Base-by-base conservation (phyloP, 1,140 invertebrate species). In the Sitobion miscanthi region DNA sequence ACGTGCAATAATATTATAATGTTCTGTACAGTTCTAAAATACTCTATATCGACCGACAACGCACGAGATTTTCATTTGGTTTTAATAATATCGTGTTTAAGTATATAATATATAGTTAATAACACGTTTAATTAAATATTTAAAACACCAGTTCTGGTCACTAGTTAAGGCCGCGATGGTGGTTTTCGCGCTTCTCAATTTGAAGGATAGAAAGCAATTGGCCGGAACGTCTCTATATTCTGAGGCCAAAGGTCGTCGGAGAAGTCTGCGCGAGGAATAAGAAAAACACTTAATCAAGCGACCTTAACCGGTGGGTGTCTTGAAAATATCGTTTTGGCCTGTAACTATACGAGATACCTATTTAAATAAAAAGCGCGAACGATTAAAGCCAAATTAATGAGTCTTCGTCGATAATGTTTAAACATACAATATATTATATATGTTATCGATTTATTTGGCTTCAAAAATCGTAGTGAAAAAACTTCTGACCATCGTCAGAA, bases 101-200 rank as follows among this genome's bases (percentile, higher is more conserved):
- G 20, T 52, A 0, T 52, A 11, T 49, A 49, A 49, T 9, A 69
- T 77, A 14, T 1, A 77, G 62, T 77, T 77, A 1, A 52, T 52
- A 52, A 52, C 49, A 17, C n/a, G 30, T 35, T 77, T 17, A 77
- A 77, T 77, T 35, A 77, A 77, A n/a, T 17, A 30, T 62, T 30
- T 62, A n/a, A n/a, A 77, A 77, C 62, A 77, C 62, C n/a, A 77
- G n/a, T 77, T 77, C 62, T 30, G 62, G n/a, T 77, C 62, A 77
- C 30, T 77, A 77, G 62, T 77, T 77, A 77, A 35, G 62, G 62
- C 62, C 62, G n/a, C 62, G n/a, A 69, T 69, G 62, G 30, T 11
- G 62, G 62, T 69, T 69, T 69, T 69, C 25, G 62, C 62, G 57
- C 57, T 7, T 9, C 57, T 30, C 57, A 4, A 17, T 77, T n/a